These are phyloP conservation scores for Latheticus oryzae DNA, from an alignment of 2,888 invertebrate genomes.

Conservation along the genomic window DNA sequence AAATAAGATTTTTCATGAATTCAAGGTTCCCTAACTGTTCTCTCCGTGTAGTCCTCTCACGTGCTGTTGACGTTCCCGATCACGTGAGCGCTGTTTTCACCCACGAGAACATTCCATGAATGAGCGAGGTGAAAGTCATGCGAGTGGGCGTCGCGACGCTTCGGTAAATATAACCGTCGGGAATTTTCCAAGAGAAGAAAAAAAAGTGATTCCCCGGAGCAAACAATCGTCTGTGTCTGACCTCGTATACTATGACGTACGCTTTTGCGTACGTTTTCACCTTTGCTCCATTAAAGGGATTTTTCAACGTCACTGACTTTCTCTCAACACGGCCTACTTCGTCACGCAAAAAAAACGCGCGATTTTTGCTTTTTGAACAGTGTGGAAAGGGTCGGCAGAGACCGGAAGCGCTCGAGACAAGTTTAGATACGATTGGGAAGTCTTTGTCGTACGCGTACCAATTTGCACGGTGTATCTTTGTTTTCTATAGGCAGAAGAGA, in stretches of 20 bases:
- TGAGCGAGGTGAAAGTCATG: constrained; percentile 46
- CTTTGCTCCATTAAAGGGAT: constrained; percentile 29
- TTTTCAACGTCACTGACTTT: constrained; percentile 22
- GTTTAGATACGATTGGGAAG: no score
- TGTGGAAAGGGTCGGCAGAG: constrained; percentile 1
- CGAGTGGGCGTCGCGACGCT: constrained; percentile 44
- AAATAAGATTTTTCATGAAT: constrained; percentile 30
- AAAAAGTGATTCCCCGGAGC: constrained; percentile 1
- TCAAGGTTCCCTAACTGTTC: constrained; percentile 37
- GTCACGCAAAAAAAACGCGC: constrained; percentile 7
- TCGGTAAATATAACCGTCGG: constrained; percentile 37
- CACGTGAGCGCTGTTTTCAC: constrained; percentile 3
- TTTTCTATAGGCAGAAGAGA: no score
- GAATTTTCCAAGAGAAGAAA: constrained; percentile 13
- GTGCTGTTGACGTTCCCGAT: constrained; percentile 14
- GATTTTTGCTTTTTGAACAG: constrained; percentile 6
- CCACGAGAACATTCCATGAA: constrained; percentile 16
- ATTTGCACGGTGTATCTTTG: no score
- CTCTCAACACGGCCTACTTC: constrained; percentile 24
- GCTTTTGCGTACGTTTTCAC: constrained; percentile 26
- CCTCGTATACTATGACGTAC: constrained; percentile 28
- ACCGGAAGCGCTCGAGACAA: constrained; percentile 11
- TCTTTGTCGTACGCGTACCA: no score
- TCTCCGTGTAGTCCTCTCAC: constrained; percentile 6
- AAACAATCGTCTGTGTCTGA: constrained; percentile 27